Evolutionary conservation across 2,113 vertebrate genomes (phyloP).

Genomic region (Heloderma charlesbogerti): DNA sequence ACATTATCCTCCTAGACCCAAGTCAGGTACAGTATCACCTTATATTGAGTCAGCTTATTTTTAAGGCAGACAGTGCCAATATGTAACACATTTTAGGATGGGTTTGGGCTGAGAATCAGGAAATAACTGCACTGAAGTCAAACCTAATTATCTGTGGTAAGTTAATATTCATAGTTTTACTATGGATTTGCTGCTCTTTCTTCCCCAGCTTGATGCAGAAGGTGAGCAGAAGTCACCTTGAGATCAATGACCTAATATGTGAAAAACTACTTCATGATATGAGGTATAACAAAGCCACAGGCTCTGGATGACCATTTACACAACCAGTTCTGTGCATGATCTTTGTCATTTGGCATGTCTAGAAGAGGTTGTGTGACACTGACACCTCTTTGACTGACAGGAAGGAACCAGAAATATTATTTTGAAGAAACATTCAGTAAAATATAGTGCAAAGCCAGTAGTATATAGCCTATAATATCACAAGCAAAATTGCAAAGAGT

Average conservation of each 20-base stretch:
- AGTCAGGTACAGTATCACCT: not conserved
- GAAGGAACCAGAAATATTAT: not conserved
- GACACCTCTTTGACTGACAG: not conserved
- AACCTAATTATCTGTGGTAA: not conserved
- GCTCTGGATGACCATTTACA: not conserved
- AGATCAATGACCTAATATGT: not conserved
- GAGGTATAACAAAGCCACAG: not conserved
- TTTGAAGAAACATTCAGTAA: not conserved
- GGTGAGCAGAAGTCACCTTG: rapidly evolving
- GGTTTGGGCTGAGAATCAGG: not conserved
- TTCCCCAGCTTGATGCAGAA: not conserved
- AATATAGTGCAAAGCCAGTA: not conserved
- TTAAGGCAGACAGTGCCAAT: not conserved
- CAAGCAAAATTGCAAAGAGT: not conserved
- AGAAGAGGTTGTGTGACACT: not conserved
- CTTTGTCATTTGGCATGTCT: not conserved
- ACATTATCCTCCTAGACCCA: not conserved
- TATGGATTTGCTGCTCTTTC: not conserved
- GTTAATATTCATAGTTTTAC: not conserved
- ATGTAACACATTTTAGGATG: not conserved
- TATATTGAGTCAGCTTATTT: not conserved
- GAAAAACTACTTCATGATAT: not conserved
- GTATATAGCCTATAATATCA: not conserved
- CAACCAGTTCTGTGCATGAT: not conserved
- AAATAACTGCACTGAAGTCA: not conserved